Percentiles rank a stretch among this genome's conserved stretches.
Conservation (phyloP, 2,113 vertebrate species). For the Hylia prasina region DNA sequence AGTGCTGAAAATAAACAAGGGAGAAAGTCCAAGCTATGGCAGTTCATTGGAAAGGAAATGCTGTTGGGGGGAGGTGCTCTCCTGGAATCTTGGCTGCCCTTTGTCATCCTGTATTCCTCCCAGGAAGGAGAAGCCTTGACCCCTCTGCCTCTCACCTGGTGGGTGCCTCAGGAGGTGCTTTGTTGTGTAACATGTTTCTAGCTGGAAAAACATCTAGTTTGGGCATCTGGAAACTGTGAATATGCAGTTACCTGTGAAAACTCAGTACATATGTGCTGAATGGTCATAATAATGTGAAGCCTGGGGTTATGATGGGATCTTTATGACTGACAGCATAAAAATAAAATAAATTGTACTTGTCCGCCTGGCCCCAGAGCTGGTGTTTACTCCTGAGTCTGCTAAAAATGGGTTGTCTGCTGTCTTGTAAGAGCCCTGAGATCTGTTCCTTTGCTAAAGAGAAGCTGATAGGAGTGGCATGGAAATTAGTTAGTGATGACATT, state of each 20-base stretch:
- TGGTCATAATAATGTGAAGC: fast-evolving
- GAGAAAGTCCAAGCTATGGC: background rate
- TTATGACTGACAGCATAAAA: background rate
- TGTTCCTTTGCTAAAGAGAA: background rate
- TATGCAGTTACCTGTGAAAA: background rate
- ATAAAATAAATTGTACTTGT: background rate
- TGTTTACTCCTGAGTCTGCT: background rate
- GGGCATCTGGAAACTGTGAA: background rate
- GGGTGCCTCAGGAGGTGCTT: background rate
- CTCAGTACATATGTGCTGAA: background rate
- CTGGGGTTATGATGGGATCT: background rate
- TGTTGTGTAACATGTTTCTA: fast-evolving
- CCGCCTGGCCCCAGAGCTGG: background rate
- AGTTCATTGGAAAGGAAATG: background rate
- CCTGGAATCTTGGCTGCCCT: background rate
- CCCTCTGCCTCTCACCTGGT: background rate
- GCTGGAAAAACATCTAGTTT: background rate
- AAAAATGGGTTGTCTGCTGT: background rate
- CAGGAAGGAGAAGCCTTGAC: background rate
- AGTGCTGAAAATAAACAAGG: background rate
- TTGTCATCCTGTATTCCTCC: background rate
- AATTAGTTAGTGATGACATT: background rate
- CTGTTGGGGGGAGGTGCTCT: fast-evolving
- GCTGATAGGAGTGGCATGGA: background rate
- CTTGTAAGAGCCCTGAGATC: background rate